Conservation (phyloP, 2,113 vertebrate genomes). For the Lampris incognitus region DNA sequence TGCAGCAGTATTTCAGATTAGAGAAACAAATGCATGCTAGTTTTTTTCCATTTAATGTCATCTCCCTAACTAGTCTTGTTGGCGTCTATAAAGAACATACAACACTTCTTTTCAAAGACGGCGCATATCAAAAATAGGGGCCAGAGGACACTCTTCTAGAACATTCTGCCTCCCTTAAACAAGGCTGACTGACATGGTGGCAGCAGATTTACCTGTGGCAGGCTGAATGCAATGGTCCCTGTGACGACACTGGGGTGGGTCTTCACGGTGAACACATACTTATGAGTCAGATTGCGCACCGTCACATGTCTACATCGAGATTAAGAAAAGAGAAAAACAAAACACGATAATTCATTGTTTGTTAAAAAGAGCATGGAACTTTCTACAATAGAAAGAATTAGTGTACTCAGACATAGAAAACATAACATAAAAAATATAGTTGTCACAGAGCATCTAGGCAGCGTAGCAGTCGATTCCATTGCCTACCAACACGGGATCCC, state of each 20-base stretch:
- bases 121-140: background rate
- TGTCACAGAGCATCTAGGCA: too few relatives aligned
- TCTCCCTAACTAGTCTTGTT: background rate
- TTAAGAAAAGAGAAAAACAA: background rate
- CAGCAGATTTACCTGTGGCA: slow-evolving; percentile 88
- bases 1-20: background rate
- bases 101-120: background rate
- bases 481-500: too few relatives aligned
- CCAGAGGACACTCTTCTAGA: background rate
- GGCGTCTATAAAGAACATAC: background rate
- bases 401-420: too few relatives aligned
- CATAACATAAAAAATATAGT: too few relatives aligned
- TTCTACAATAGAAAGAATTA: too few relatives aligned
- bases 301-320: slow-evolving; percentile 85
- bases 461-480: too few relatives aligned
- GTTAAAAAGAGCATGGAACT: too few relatives aligned
- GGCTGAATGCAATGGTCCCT: slow-evolving; percentile 92
- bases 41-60: too few relatives aligned
- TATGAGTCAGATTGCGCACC: slow-evolving; percentile 89
- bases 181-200: background rate
- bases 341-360: background rate
- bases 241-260: slow-evolving; percentile 84
- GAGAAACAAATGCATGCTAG: background rate
- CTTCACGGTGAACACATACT: slow-evolving; percentile 90
- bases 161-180: background rate